phyloP scores from a whole-genome alignment of 1,140 invertebrate species.

The Lineus longissimus region DNA sequence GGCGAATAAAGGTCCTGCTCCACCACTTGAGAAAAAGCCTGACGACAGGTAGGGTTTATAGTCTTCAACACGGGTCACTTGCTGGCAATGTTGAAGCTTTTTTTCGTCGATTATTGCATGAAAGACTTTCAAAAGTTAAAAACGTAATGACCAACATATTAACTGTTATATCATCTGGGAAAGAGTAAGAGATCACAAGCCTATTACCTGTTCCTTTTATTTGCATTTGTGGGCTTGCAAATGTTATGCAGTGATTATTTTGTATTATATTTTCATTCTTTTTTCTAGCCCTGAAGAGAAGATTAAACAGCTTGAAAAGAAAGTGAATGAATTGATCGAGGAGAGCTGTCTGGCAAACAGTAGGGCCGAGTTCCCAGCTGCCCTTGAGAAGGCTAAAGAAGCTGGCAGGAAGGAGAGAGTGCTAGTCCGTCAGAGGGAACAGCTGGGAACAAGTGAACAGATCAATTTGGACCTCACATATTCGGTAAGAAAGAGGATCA shows the following conservation, averaged over 20 bases:
- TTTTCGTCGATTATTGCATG: background rate
- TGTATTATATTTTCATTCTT: too few relatives aligned
- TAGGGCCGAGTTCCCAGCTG: conserved; percentile 59
- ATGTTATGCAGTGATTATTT: too few relatives aligned
- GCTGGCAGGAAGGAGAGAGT: conserved; percentile 84
- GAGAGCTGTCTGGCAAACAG: conserved; percentile 70
- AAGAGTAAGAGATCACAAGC: too few relatives aligned
- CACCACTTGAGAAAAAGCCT: conserved; percentile 64
- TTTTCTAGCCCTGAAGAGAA: conserved; percentile 74
- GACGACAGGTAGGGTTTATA: conserved; percentile 66
- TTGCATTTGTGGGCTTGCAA: too few relatives aligned
- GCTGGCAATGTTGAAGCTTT: background rate
- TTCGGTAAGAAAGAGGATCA: conserved; percentile 64
- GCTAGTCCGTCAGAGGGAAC: conserved; percentile 85
- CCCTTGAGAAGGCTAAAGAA: conserved; percentile 92
- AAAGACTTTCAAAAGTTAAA: too few relatives aligned
- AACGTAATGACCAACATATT: too few relatives aligned
- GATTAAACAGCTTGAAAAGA: conserved; percentile 73
- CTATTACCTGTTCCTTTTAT: too few relatives aligned
- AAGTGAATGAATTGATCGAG: conserved; percentile 80
- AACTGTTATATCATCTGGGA: too few relatives aligned
- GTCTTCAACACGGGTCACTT: background rate
- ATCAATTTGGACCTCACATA: conserved; percentile 93
- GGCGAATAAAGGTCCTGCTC: conserved; percentile 57
- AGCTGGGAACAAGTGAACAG: conserved; percentile 77